Conservation (phyloP, 2,888 invertebrate species). For the Allacma fusca region DNA sequence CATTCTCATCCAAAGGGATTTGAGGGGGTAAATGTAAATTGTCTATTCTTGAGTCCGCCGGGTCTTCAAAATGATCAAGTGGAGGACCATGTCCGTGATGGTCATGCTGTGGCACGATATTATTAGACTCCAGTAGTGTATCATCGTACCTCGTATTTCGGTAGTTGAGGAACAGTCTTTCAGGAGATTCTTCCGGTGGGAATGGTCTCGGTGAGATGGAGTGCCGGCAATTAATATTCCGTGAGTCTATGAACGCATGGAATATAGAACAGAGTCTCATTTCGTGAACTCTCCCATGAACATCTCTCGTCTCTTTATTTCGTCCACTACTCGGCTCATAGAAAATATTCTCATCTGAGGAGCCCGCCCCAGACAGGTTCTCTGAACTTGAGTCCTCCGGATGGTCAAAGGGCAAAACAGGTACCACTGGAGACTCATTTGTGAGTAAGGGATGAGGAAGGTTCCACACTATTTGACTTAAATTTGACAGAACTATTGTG, state of each 20-base stretch:
- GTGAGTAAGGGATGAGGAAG: constrained; percentile 33
- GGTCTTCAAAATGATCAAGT: constrained; percentile 3
- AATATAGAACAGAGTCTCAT: constrained; percentile 54
- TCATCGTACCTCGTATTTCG: not conserved
- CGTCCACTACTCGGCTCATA: constrained; percentile 43
- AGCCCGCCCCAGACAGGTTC: not conserved
- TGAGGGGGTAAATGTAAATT: constrained; percentile 26
- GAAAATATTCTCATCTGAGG: constrained; percentile 13
- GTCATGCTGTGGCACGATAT: constrained; percentile 30
- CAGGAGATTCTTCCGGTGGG: not conserved
- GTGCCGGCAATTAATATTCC: constrained; percentile 48
- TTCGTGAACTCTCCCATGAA: constrained; percentile 37
- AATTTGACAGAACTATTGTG: constrained; percentile 16
- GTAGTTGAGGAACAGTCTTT: not conserved
- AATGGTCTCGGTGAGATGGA: constrained; percentile 19
- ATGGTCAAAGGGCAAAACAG: constrained; percentile 9
- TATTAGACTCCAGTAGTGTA: constrained; percentile 31
- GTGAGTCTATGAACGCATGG: constrained; percentile 55
- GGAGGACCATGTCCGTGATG: constrained; percentile 24
- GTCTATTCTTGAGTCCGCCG: constrained; percentile 34
- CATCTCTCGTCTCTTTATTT: constrained; percentile 50
- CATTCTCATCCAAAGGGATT: constrained; percentile 40
- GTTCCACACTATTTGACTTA: constrained; percentile 34
- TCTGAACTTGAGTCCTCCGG: constrained; percentile 26
- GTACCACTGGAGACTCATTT: constrained; percentile 17